Conservation (phyloP, 64 coral and sea anemone genomes). For the Porites australiensis region DNA sequence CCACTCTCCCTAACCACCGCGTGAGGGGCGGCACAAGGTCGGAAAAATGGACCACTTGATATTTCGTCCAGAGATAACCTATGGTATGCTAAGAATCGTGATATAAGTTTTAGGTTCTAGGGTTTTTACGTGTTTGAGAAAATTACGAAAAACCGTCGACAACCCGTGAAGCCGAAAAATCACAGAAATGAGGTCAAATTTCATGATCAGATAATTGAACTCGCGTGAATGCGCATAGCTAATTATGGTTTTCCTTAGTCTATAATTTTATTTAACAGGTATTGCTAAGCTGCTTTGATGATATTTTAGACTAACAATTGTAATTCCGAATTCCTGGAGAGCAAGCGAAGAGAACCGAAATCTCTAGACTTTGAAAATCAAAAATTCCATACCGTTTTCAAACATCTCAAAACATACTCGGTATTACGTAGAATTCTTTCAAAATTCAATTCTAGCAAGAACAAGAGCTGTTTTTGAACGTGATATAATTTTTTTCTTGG, state of each 20-base stretch:
- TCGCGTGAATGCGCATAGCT: constrained; percentile 9
- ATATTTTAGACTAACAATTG: no score
- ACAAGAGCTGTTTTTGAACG: constrained; percentile 40
- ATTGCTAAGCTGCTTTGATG: background rate
- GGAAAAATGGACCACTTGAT: constrained; percentile 2
- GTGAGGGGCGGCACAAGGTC: background rate
- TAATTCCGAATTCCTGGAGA: no score
- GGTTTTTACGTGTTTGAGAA: constrained; percentile 29
- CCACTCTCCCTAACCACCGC: no score
- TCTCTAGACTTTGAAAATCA: constrained; percentile 2
- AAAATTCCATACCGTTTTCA: constrained; percentile 40
- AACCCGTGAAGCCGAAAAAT: constrained; percentile 30
- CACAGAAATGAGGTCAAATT: constrained; percentile 35
- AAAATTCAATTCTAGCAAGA: constrained; percentile 43
- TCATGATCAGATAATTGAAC: constrained; percentile 16
- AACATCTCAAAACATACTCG: constrained; percentile 41
- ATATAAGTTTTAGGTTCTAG: constrained; percentile 37
- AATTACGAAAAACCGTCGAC: constrained; percentile 32
- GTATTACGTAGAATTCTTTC: constrained; percentile 47
- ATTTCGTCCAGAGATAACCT: constrained; percentile 26
- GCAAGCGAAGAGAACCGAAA: no score
- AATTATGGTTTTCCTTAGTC: constrained; percentile 11
- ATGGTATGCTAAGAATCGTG: constrained; percentile 34
- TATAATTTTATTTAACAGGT: constrained; percentile 28
- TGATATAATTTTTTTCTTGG: constrained; percentile 52